phyloP scores from a whole-genome alignment of 2,797 vertebrate species.

The Anguilla pacifica region DNA sequence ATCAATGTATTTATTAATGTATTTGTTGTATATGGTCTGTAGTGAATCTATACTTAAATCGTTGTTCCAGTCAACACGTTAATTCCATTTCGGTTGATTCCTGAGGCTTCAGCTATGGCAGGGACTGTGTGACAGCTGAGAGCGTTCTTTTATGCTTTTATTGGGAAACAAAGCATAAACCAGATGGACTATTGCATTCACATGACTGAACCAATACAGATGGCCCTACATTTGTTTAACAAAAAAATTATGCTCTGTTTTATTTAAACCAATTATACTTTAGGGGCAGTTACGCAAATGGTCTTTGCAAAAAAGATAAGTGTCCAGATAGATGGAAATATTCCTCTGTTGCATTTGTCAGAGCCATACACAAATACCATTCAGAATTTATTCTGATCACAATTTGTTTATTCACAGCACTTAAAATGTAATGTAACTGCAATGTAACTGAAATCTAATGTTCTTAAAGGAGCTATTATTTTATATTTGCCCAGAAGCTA shows the following conservation, averaged over 20 bases:
- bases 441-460: background rate
- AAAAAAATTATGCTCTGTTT: background rate
- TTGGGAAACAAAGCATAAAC: background rate
- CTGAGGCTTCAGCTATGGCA: background rate
- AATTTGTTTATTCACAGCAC: background rate
- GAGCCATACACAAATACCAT: background rate
- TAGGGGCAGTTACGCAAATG: background rate
- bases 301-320: background rate
- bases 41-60: background rate
- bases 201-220: slow-evolving; percentile 3
- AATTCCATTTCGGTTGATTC: background rate
- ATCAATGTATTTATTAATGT: background rate
- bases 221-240: background rate
- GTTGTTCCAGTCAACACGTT: background rate
- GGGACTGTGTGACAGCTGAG: background rate
- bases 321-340: background rate
- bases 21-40: background rate
- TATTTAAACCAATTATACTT: background rate
- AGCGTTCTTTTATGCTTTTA: background rate
- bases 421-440: background rate
- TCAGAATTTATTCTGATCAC: background rate
- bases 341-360: background rate
- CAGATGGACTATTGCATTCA: background rate
- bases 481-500: background rate
- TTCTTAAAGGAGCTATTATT: background rate